Base-by-base conservation (phyloP, 2,888 invertebrate genomes). In the Hypena proboscidalis region DNA sequence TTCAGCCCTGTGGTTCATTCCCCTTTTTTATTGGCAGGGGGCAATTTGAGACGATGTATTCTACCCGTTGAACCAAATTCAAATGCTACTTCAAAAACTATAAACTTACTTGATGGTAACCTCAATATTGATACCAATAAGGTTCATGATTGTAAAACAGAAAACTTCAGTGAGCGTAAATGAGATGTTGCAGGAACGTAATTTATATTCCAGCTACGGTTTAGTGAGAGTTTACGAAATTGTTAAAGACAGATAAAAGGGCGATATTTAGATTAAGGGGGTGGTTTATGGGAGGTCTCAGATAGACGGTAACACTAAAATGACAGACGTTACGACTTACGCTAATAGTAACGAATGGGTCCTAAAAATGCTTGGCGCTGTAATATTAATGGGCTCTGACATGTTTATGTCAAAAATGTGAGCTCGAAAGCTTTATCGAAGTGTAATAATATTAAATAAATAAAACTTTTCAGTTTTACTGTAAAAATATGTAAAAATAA, bases 221-320 rank as follows among this genome's bases (percentile, higher is more conserved):
- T 87, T 86, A 84, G 84, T 85, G 81, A 77, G 87, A 86, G 85
- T 85, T 87, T 85, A 88, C 85, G 83, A 87, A 90, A 89, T 90
- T 88, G 88, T 90, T 89, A 87, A 88, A 86, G 88, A 88, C 83
- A 87, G 88, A 89, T 89, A 85, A 88, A 87, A 84, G 85, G 77
- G 78, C 80, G 84, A 83, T 89, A 86, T 88, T 89, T 87, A 85
- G 83, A 83, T 80, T 82, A 80, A 64, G 80, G 80, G 80, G 79
- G 82, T 81, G 80, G 81, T 85, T 84, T 85, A 85, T 80, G 81
- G 81, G 82, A 80, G 82, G 81, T 77, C 78, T 74, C 69, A 77
- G 72, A 70, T 69, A 70, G 72, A 58, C 66, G 68, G 69, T 66
- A 73, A 74, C 72, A 75, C 76, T 78, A 77, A 79, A 78, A 74